phyloP scores from a whole-genome alignment of 2,113 vertebrate genomes.

The Hiodon alosoides region DNA sequence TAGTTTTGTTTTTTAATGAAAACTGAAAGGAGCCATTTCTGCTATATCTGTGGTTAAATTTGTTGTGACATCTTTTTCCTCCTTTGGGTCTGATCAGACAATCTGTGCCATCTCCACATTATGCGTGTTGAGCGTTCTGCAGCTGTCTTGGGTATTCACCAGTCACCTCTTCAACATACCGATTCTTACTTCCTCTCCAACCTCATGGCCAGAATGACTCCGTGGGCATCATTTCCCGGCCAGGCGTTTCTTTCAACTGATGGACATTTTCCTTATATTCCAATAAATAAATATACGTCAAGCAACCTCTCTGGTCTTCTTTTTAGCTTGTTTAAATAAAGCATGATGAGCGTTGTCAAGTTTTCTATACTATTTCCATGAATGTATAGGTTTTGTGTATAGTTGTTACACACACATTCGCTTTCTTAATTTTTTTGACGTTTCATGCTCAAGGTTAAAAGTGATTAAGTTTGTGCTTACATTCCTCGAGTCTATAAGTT shows the following conservation, averaged over 20 bases:
- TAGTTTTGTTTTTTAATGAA: conserved; percentile 10
- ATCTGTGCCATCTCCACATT: conserved; percentile 54
- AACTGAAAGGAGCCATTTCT: conserved; percentile 10
- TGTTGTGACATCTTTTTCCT: conserved; percentile 22
- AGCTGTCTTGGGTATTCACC: conserved; percentile 62
- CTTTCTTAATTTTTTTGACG: no score
- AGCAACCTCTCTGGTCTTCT: conserved; percentile 31
- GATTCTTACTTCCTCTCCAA: conserved; percentile 58
- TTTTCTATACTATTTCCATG: no score
- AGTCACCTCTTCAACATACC: conserved; percentile 53
- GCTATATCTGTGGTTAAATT: conserved; percentile 42
- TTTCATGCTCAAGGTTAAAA: no score
- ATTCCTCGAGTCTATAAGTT: no score
- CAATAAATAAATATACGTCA: conserved; percentile 84
- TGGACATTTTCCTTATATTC: conserved; percentile 73
- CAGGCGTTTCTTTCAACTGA: conserved; percentile 66
- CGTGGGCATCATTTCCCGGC: conserved; percentile 58
- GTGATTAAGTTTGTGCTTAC: no score
- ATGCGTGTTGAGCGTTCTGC: conserved; percentile 55
- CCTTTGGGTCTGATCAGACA: conserved; percentile 46
- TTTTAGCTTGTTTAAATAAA: neutral
- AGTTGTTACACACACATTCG: no score
- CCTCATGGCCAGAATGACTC: conserved; percentile 66
- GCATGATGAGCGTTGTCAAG: no score
- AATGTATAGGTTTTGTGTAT: no score